Conservation (phyloP, 2,797 vertebrate genomes). For the Acipenser transmontanus region DNA sequence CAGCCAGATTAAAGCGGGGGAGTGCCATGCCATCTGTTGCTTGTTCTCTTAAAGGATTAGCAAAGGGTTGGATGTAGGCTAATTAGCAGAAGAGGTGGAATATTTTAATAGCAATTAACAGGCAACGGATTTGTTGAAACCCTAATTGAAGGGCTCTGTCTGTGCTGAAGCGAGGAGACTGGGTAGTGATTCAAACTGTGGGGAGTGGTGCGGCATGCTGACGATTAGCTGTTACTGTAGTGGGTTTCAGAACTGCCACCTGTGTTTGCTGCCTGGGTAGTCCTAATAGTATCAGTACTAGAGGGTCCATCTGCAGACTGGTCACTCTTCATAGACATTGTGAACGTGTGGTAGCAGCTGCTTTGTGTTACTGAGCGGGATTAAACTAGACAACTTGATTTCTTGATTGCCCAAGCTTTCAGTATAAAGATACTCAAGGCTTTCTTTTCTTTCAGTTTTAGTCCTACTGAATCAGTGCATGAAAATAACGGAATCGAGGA, state of each 20-base stretch:
- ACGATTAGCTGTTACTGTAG: conserved; percentile 50
- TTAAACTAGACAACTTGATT: conserved; percentile 33
- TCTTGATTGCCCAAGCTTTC: too few relatives aligned
- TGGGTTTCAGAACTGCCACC: conserved; percentile 35
- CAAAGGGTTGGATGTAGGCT: conserved; percentile 56
- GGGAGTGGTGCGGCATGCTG: conserved; percentile 46
- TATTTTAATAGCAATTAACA: conserved; percentile 66
- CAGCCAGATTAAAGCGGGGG: conserved; percentile 67
- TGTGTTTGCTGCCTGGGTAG: conserved; percentile 32
- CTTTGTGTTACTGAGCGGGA: conserved; percentile 31
- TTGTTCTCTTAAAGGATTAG: conserved; percentile 46
- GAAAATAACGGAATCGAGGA: too few relatives aligned
- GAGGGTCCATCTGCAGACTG: conserved; percentile 25
- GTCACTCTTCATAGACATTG: conserved; percentile 34
- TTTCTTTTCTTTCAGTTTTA: conserved; percentile 2
- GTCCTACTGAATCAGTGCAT: background rate
- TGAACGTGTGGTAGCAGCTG: conserved; percentile 28
- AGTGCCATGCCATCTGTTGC: conserved; percentile 51
- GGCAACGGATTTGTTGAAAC: conserved; percentile 47
- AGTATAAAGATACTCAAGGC: too few relatives aligned
- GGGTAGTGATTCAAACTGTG: conserved; percentile 20
- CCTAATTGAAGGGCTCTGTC: conserved; percentile 61
- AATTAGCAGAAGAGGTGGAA: conserved; percentile 73
- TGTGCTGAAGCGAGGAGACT: conserved; percentile 40
- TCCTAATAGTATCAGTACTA: conserved; percentile 34